These are phyloP conservation scores for Lateolabrax maculatus DNA, from an alignment of 2,797 vertebrate genomes.

Conservation along the genomic window DNA sequence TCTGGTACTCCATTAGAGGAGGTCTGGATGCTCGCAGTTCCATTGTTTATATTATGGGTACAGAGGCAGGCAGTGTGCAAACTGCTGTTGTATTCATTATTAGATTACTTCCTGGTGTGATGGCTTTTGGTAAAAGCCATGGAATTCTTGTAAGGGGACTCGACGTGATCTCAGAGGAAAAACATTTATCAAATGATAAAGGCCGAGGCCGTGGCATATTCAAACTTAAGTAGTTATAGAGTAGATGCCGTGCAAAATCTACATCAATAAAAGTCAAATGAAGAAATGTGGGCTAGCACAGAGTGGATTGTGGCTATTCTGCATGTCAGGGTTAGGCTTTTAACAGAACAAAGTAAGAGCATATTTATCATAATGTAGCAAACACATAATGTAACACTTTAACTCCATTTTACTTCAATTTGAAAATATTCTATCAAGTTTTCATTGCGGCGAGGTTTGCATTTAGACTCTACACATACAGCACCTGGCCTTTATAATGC, in stretches of 20 bases:
- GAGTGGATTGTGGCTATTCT: conserved; percentile 64
- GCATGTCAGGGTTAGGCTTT: conserved; percentile 67
- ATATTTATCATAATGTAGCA: conserved; percentile 77
- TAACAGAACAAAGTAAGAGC: conserved; percentile 70
- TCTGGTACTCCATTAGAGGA: conserved; percentile 80
- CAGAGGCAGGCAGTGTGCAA: conserved; percentile 78
- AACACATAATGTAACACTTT: conserved; percentile 68
- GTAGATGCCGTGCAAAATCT: conserved; percentile 76
- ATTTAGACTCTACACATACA: not conserved
- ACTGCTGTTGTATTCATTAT: conserved; percentile 84
- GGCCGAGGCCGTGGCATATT: conserved; percentile 70
- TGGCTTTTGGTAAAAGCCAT: conserved; percentile 81
- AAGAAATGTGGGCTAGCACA: conserved; percentile 55
- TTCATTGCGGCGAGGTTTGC: conserved; percentile 41
- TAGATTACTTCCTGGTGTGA: conserved; percentile 82
- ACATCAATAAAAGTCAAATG: conserved; percentile 76
- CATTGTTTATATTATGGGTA: conserved; percentile 78
- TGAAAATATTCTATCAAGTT: conserved; percentile 62
- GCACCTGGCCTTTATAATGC: not conserved
- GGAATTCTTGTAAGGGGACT: conserved; percentile 80
- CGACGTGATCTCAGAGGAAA: conserved; percentile 75
- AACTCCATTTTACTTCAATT: conserved; percentile 67
- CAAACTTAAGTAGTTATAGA: conserved; percentile 71
- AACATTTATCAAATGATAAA: conserved; percentile 81
- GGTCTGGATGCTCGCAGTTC: conserved; percentile 69